Base-by-base conservation (phyloP, 2,113 vertebrate genomes). In the Rhipidura dahli region DNA sequence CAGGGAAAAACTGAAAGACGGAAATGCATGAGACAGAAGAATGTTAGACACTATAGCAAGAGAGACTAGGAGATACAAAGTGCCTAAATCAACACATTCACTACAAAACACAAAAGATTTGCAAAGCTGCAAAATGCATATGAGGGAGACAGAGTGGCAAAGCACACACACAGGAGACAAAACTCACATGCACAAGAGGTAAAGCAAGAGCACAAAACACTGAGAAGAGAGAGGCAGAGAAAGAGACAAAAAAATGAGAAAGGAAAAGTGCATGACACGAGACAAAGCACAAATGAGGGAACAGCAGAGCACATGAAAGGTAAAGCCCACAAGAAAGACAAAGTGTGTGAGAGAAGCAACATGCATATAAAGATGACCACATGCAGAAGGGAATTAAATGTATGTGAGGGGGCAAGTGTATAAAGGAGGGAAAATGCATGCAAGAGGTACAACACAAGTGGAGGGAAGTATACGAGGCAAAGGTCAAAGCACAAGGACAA, bases 351-450 rank as follows among this genome's bases (percentile, higher is more conserved):
- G 56, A 60, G 35, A 37, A 23, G 18, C 13, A 70, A 49, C 0
- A 1, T 9, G 5, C 15, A n/a, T 1, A 1, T 4, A 3, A 70
- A 33, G 45, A 60, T 30, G 18, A 54, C 50, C 83, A n/a, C 9
- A 44, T 12, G 56, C 33, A 87, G 1, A 2, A 47, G 7, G 2
- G 6, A 91, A 26, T 47, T 11, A 68, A 79, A 84, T 7, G 15
- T 16, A 60, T 0, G 0, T 23, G 13, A 73, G 33, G 21, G 10
- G 6, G 20, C 2, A 57, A 44, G 27, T 4, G 20, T 31, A 19
- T 18, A 71, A 56, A 19, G 23, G 22, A 40, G n/a, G 26, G 13
- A 12, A 85, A 87, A 31, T 10, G 15, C 0, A 0, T 33, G 26
- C 42, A 33, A 66, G 20, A 73, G 70, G 47, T 89, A 75, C 33